phyloP scores from a whole-genome alignment of 2,113 vertebrate species.

The Haemorhous mexicanus region DNA sequence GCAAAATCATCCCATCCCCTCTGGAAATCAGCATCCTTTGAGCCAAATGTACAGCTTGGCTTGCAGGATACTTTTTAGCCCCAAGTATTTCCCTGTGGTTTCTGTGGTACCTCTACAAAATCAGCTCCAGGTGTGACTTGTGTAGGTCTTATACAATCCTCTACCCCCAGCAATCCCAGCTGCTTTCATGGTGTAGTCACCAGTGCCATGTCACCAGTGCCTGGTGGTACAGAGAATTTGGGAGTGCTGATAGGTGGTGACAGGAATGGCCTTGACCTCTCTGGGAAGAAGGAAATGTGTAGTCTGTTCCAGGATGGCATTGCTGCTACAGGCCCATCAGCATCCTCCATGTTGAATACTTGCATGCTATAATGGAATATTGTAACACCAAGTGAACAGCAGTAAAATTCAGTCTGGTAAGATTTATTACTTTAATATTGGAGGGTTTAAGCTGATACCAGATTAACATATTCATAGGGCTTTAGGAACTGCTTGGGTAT shows the following conservation, averaged over 20 bases:
- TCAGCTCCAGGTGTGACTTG: background rate
- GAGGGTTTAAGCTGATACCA: background rate
- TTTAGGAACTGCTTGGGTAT: background rate
- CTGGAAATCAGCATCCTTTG: background rate
- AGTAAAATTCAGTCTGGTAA: background rate
- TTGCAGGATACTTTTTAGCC: background rate
- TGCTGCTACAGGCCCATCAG: background rate
- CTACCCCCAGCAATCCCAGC: background rate
- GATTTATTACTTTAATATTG: background rate
- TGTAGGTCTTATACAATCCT: background rate
- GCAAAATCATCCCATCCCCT: background rate
- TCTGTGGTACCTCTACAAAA: background rate
- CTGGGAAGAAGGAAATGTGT: fast-evolving
- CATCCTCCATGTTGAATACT: background rate
- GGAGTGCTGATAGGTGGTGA: background rate
- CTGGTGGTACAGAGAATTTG: background rate
- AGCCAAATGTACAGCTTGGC: background rate
- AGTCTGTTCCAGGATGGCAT: background rate
- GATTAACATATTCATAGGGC: background rate
- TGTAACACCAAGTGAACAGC: background rate
- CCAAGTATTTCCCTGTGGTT: background rate
- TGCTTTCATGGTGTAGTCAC: background rate
- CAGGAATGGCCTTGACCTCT: background rate
- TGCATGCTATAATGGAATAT: background rate
- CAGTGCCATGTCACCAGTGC: background rate